phyloP scores from a whole-genome alignment of 2,797 vertebrate genomes.

The Mus spretus region DNA sequence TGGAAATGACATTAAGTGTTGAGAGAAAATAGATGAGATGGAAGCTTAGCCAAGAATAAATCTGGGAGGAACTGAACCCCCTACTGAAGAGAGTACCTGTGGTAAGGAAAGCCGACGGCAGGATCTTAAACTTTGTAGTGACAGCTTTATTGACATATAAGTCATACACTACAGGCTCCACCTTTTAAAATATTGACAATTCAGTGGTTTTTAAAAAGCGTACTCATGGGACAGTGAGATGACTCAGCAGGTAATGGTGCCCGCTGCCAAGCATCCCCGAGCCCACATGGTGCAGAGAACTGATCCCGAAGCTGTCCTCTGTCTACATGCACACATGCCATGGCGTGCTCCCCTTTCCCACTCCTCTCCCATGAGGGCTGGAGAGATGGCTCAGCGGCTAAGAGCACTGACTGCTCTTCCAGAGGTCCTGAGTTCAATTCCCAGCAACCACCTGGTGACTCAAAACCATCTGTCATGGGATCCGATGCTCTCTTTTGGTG shows the following conservation, averaged over 20 bases:
- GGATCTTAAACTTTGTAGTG: not conserved
- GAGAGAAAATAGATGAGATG: not conserved
- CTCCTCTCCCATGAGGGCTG: not conserved
- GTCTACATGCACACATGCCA: too few relatives aligned
- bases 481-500: too few relatives aligned
- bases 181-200: constrained; percentile 12
- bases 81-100: not conserved
- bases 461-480: too few relatives aligned
- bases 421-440: too few relatives aligned
- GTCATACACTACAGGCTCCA: not conserved
- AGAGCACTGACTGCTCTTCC: not conserved
- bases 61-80: not conserved
- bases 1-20: not conserved
- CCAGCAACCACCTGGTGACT: too few relatives aligned
- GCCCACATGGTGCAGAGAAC: not conserved
- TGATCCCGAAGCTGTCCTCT: not conserved
- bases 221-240: not conserved
- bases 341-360: not conserved
- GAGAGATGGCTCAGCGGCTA: not conserved
- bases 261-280: not conserved
- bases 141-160: constrained; percentile 19
- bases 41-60: constrained; percentile 13
- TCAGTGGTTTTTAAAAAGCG: not conserved
- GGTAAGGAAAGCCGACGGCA: not conserved
- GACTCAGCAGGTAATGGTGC: not conserved